phyloP scores from a whole-genome alignment of 1,140 invertebrate species.

The Ceratina calcarata region DNA sequence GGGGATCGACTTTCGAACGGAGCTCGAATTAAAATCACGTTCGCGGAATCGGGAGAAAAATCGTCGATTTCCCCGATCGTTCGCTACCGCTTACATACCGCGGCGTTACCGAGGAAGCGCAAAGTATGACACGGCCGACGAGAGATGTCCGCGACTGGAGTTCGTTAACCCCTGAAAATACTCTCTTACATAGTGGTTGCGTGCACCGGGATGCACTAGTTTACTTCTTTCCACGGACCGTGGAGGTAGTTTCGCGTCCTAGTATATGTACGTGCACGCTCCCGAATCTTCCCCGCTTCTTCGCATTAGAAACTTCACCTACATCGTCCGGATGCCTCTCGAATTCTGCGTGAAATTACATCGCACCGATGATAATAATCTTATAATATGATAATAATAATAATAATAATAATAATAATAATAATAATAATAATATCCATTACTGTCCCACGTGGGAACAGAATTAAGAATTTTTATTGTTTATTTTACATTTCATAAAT shows the following conservation, averaged over 20 bases:
- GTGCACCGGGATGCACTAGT: slow-evolving; percentile 76
- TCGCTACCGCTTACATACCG: not conserved
- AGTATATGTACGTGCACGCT: slow-evolving; percentile 12
- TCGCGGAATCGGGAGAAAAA: slow-evolving; percentile 63
- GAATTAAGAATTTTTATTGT: no score
- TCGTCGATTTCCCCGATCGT: slow-evolving; percentile 67
- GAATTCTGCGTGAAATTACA: no score
- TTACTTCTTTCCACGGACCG: slow-evolving; percentile 67
- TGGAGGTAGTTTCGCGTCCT: slow-evolving; percentile 37
- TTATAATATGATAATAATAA: no score
- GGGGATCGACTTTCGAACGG: slow-evolving; percentile 54
- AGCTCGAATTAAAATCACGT: slow-evolving; percentile 53
- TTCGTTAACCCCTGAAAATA: slow-evolving; percentile 79
- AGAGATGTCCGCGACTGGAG: slow-evolving; percentile 68
- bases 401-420: no score
- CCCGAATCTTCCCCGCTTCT: slow-evolving; percentile 36
- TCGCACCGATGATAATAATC: no score
- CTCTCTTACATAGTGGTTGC: slow-evolving; percentile 76
- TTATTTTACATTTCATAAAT: no score
- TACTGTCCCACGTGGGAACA: no score
- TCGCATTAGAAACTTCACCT: slow-evolving; percentile 76
- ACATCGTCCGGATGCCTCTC: slow-evolving; percentile 65
- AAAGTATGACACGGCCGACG: slow-evolving; percentile 73
- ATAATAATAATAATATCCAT: no score
- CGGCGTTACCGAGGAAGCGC: slow-evolving; percentile 47